These are phyloP conservation scores for Pongo abelii DNA, from an alignment of 2,113 vertebrate species.

Conservation along the genomic window DNA sequence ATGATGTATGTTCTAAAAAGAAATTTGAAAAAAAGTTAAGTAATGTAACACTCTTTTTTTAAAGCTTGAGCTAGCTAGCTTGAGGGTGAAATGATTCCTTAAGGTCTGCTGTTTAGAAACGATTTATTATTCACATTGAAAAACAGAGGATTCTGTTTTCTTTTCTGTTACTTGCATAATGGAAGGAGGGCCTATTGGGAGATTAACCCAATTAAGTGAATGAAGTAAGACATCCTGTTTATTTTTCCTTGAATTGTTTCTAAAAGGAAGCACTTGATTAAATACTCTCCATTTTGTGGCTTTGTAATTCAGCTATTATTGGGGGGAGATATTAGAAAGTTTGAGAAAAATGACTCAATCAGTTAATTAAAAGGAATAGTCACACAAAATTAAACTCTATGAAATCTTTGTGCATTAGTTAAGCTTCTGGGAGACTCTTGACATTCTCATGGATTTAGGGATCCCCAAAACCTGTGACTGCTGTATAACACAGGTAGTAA, in stretches of 20 bases:
- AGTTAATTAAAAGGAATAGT: not conserved
- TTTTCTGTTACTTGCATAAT: not conserved
- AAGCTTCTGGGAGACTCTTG: not conserved
- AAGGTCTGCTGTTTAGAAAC: conserved; percentile 35
- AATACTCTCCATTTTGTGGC: not conserved
- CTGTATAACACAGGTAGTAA: not conserved
- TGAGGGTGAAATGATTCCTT: conserved; percentile 42
- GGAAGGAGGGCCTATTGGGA: not conserved
- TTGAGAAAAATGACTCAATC: not conserved
- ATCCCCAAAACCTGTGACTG: not conserved
- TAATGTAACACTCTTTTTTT: not conserved
- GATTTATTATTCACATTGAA: not conserved
- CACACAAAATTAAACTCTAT: not conserved
- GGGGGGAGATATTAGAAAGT: not conserved
- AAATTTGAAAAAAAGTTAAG: not conserved
- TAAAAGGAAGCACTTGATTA: conserved; percentile 2
- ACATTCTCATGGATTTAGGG: not conserved
- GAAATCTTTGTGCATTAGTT: not conserved
- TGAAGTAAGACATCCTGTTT: not conserved
- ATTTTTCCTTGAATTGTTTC: conserved; percentile 48
- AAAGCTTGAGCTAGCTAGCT: not conserved
- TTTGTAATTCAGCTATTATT: conserved; percentile 35
- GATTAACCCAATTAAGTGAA: not conserved
- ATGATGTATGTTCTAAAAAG: not conserved
- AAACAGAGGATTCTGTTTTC: conserved; percentile 26